These are phyloP conservation scores for Eidolon helvum DNA, from an alignment of 2,113 vertebrate genomes.

Conservation along the genomic window DNA sequence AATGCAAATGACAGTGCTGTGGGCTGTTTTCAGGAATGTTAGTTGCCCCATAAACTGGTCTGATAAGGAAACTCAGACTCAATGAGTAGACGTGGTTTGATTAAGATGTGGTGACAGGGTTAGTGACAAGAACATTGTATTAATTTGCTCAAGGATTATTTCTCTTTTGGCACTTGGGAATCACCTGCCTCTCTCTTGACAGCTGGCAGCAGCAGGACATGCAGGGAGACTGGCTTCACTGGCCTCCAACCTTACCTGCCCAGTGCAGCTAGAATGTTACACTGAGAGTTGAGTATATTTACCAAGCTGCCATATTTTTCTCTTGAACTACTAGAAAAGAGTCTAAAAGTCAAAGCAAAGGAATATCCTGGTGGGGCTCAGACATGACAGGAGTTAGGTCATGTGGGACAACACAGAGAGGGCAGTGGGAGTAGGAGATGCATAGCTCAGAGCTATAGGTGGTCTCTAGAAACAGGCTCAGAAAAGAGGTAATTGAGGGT, in stretches of 20 bases:
- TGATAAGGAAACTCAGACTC: neutral
- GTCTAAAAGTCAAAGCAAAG: neutral
- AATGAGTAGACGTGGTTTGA: neutral
- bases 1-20: neutral
- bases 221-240: neutral
- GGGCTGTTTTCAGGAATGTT: neutral
- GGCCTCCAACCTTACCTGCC: neutral
- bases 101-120: neutral
- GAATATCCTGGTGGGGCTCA: neutral
- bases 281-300: neutral
- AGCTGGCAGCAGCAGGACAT: neutral
- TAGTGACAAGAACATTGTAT: neutral
- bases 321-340: neutral
- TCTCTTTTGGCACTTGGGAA: neutral
- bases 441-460: neutral
- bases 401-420: neutral
- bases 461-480: neutral
- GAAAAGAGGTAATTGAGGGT: conserved; percentile 15
- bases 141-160: neutral
- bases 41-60: neutral
- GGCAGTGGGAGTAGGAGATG: rapidly evolving
- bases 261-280: neutral
- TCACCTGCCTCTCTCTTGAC: neutral
- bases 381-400: neutral
- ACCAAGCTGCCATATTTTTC: neutral